Base-by-base conservation (phyloP, 2,888 invertebrate genomes). In the Drosophila vallismaia region DNA sequence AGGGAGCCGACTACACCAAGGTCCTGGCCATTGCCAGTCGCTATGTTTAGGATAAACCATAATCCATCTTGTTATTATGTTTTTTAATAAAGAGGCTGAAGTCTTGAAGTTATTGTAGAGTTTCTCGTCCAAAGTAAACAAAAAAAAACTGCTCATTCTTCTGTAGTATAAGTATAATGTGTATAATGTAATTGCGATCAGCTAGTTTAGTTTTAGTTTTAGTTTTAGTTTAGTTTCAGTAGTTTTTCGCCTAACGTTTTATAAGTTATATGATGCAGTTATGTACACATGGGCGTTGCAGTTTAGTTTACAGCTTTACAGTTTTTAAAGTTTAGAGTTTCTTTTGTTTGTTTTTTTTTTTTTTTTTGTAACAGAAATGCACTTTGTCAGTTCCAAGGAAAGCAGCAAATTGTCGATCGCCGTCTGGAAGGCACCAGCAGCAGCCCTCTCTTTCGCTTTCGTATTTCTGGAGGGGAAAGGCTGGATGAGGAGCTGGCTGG, bases 1-100 rank as follows among this genome's bases (percentile, higher is more conserved):
- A 97, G 91, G 96, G 96, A 14, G 96, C 96, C 0, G 97, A 98
- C 92, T 97, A 97, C 89, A 97, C 98, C 0, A 99, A 99, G 92
- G 91, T 99, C 51, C 91, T 99, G 80, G 96, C 97, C 1, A 96
- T 99, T 79, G 97, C 98, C 6, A 95, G 97, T 49, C 95, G 94
- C 59, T 91, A 88, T 63, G 76, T 89, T 77, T 91, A 76, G 42
- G n/a, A 6, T 9, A 24, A 12, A 36, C 36, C 36, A 6, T n/a
- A 5, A n/a, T 29, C 6, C 9, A 26, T 44, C n/a, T 44, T 40
- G 45, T 56, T 75, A 42, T 60, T 12, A 12, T 29, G 19, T 64
- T 76, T 55, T 54, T 19, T 3, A 42, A 42, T 42, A 36, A 36
- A 36, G 2, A 36, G 36, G 1, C 36, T 6, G 2, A 2, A n/a